Percentiles rank a stretch among this genome's conserved stretches.
Conservation (phyloP, 1,140 invertebrate species). For the Zeugodacus cucurbitae region DNA sequence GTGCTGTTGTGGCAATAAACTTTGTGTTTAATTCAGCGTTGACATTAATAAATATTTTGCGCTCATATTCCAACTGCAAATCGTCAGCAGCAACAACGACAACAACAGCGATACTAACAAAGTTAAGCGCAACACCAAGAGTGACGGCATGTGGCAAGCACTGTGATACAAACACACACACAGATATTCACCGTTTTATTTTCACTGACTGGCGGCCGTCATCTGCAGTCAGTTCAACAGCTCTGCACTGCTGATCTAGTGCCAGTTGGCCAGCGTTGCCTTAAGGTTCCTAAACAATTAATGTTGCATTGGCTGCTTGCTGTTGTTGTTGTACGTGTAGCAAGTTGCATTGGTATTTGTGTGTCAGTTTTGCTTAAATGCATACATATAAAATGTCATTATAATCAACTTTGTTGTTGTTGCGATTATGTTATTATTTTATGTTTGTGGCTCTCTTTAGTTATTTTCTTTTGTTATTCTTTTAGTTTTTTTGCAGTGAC, state of each 20-base stretch:
- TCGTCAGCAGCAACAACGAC: not conserved
- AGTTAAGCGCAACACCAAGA: not conserved
- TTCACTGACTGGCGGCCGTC: not conserved
- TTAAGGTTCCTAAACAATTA: not conserved
- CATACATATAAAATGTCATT: not conserved
- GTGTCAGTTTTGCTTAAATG: not conserved
- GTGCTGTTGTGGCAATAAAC: not conserved
- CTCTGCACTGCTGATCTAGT: not conserved
- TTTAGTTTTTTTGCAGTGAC: not conserved
- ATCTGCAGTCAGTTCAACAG: not conserved
- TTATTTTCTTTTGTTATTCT: not conserved
- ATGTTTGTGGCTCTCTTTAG: not conserved
- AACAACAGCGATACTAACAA: not conserved
- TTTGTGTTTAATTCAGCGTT: conserved; percentile 33
- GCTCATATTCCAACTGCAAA: not conserved
- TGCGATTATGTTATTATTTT: not conserved
- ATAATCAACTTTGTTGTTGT: not conserved
- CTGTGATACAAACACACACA: not conserved
- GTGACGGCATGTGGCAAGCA: not conserved
- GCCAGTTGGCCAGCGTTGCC: not conserved
- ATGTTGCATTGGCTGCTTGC: not conserved
- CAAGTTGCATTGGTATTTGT: not conserved
- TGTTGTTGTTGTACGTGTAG: too few relatives aligned
- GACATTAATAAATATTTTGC: conserved; percentile 35
- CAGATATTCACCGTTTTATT: not conserved